Conservation (phyloP, 2,888 invertebrate species). For the Deroplatys truncata region DNA sequence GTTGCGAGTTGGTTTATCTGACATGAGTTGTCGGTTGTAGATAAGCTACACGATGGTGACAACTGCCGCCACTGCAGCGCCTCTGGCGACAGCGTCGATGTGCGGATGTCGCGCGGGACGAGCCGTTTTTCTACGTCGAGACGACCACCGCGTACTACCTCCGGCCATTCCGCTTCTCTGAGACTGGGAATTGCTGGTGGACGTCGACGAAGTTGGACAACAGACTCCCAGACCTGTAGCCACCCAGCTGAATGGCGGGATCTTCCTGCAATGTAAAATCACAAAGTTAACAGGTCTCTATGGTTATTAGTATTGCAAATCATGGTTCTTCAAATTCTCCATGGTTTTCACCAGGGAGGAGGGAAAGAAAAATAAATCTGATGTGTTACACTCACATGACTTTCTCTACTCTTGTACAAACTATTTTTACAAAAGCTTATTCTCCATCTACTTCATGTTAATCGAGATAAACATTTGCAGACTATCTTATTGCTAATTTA, state of each 20-base stretch:
- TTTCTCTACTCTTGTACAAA: no score
- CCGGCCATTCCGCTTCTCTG: background rate
- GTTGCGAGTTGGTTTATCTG: background rate
- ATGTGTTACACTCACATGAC: no score
- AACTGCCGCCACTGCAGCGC: constrained; percentile 30
- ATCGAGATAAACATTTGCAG: no score
- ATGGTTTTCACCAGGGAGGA: no score
- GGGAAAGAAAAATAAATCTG: no score
- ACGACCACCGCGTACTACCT: constrained; percentile 26
- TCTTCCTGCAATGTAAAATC: constrained; percentile 32
- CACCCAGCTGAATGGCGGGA: constrained; percentile 37
- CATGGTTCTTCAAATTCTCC: no score
- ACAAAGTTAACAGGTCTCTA: background rate
- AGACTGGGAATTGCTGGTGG: background rate
- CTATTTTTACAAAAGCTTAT: no score
- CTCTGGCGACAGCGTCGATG: constrained; percentile 26
- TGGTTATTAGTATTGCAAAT: no score
- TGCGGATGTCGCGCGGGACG: constrained; percentile 18
- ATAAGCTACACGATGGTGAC: constrained; percentile 27
- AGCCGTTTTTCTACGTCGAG: constrained; percentile 20
- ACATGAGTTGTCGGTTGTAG: background rate
- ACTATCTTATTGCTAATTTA: no score
- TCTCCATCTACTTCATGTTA: no score
- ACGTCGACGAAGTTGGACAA: background rate
- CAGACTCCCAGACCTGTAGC: constrained; percentile 20